phyloP scores from a whole-genome alignment of 2,888 invertebrate species.

The Hirudinaria manillensis region DNA sequence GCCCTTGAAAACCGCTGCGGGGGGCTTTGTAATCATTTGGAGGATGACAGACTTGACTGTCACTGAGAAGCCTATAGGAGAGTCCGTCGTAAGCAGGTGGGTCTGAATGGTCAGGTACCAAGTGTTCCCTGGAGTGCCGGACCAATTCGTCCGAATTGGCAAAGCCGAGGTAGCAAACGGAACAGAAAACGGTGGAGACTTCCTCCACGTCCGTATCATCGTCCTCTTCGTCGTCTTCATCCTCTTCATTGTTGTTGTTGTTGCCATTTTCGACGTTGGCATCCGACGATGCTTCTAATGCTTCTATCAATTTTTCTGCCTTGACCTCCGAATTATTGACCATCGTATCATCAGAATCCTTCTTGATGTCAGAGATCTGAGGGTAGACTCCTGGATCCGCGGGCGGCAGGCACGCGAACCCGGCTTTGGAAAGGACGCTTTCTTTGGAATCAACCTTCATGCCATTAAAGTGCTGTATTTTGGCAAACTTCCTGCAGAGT shows the following conservation, averaged over 20 bases:
- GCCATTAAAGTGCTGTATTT: not conserved
- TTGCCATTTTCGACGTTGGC: not conserved
- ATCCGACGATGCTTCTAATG: not conserved
- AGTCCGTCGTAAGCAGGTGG: not conserved
- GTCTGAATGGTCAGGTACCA: not conserved
- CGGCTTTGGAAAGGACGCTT: not conserved
- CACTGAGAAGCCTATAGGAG: slow-evolving; percentile 2
- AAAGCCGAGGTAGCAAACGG: not conserved
- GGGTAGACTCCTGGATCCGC: not conserved
- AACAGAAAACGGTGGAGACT: not conserved
- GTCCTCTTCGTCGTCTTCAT: not conserved
- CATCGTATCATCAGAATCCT: too few relatives aligned
- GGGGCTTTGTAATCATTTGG: too few relatives aligned
- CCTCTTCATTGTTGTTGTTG: not conserved
- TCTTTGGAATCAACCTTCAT: not conserved
- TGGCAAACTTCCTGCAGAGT: not conserved
- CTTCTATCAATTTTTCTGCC: too few relatives aligned
- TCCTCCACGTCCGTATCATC: not conserved
- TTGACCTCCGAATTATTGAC: too few relatives aligned
- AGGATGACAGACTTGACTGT: too few relatives aligned
- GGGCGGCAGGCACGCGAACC: not conserved
- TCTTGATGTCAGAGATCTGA: too few relatives aligned
- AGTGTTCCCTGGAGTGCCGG: not conserved
- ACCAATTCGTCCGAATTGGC: not conserved
- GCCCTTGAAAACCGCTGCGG: too few relatives aligned